Conservation (phyloP, 2,888 invertebrate species). For the Drosophila robusta region DNA sequence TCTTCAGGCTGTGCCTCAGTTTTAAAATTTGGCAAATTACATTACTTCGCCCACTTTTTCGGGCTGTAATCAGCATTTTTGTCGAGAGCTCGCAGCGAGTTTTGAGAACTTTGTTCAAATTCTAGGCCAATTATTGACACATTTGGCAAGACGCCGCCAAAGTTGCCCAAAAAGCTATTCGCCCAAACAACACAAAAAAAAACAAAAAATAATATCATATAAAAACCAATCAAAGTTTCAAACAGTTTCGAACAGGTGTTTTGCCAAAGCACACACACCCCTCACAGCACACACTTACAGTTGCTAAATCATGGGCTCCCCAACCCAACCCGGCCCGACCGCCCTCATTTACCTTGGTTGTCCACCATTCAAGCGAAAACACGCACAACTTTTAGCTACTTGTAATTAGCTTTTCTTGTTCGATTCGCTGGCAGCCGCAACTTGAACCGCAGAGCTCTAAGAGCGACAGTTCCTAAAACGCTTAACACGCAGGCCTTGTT, state of each 20-base stretch:
- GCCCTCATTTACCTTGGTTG: conserved; percentile 21
- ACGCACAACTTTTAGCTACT: conserved; percentile 78
- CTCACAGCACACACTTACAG: not conserved
- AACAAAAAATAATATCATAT: conserved; percentile 46
- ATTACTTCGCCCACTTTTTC: not conserved
- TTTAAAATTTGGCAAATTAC: conserved; percentile 6
- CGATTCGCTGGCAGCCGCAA: conserved; percentile 68
- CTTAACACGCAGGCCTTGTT: conserved; percentile 59
- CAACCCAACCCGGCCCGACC: not conserved
- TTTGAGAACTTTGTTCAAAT: conserved; percentile 37
- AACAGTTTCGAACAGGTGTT: conserved; percentile 73
- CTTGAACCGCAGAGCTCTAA: conserved; percentile 35
- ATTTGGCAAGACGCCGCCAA: conserved; percentile 51
- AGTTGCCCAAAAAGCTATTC: conserved; percentile 18
- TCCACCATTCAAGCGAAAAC: conserved; percentile 62
- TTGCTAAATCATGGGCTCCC: conserved; percentile 23
- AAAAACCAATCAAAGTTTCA: conserved; percentile 78
- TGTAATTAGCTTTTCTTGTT: conserved; percentile 81
- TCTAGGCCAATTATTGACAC: conserved; percentile 72
- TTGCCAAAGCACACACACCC: conserved; percentile 22
- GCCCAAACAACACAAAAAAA: not conserved
- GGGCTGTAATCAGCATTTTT: conserved; percentile 19
- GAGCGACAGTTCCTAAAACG: conserved; percentile 63
- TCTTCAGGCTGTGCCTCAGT: not conserved
- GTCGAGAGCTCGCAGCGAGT: conserved; percentile 23